These are phyloP conservation scores for Chaetodon auriga DNA, from an alignment of 2,113 vertebrate species.

Conservation along the genomic window DNA sequence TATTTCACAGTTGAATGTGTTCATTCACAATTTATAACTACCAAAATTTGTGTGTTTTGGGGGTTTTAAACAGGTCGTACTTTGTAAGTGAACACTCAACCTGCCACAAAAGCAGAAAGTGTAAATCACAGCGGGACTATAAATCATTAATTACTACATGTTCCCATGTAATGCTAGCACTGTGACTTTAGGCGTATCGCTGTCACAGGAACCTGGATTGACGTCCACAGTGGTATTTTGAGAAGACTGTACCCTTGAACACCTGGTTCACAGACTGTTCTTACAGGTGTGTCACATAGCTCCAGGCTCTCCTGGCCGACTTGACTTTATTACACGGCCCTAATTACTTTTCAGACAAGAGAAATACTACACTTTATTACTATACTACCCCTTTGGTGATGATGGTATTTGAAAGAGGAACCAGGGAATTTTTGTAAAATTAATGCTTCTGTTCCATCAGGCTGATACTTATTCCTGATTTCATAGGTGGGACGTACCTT, in stretches of 20 bases:
- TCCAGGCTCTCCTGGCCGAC: conserved; percentile 17
- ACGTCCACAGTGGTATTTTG: conserved; percentile 29
- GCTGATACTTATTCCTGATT: neutral
- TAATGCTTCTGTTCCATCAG: neutral
- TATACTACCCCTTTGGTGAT: neutral
- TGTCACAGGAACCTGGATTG: conserved; percentile 16
- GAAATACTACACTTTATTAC: neutral
- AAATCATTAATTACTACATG: neutral
- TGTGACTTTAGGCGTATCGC: conserved; percentile 28
- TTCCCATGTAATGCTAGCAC: conserved; percentile 29
- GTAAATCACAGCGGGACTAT: neutral
- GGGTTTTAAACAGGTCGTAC: neutral
- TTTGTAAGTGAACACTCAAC: neutral
- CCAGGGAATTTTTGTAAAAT: neutral
- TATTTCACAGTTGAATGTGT: neutral
- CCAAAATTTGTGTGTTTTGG: neutral
- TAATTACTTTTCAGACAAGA: neutral
- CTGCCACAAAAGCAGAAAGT: neutral
- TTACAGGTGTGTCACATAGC: conserved; percentile 45
- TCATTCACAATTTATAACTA: too few relatives aligned
- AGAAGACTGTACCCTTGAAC: conserved; percentile 14
- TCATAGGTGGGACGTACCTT: conserved; percentile 81
- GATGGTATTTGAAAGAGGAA: neutral
- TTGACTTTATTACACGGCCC: conserved; percentile 7
- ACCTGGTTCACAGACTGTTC: conserved; percentile 8